phyloP scores from a whole-genome alignment of 2,113 vertebrate genomes.

The Sylvietta virens region DNA sequence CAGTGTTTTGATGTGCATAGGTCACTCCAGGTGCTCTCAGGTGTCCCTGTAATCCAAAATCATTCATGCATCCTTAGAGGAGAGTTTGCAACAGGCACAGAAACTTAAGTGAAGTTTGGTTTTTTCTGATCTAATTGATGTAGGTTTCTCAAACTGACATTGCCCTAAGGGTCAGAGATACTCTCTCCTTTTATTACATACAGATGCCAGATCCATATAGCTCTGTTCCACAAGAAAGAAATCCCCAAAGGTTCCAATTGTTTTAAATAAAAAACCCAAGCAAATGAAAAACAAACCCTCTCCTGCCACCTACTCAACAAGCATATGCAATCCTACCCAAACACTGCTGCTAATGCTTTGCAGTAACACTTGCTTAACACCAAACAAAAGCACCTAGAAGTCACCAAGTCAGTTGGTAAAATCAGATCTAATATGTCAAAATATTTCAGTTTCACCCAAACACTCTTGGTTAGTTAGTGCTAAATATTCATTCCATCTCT shows the following conservation, averaged over 20 bases:
- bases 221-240: background rate
- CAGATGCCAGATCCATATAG: background rate
- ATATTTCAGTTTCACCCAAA: constrained; percentile 43
- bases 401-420: constrained; percentile 10
- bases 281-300: constrained; percentile 15
- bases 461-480: constrained; percentile 14
- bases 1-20: background rate
- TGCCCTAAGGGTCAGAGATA: background rate
- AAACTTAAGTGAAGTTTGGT: background rate
- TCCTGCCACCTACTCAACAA: constrained; percentile 9
- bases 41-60: background rate
- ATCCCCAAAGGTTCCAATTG: background rate
- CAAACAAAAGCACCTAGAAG: background rate
- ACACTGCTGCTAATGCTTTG: background rate
- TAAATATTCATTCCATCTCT: constrained; percentile 5
- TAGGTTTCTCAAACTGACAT: background rate
- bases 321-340: background rate
- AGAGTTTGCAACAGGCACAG: background rate
- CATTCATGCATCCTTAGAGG: background rate
- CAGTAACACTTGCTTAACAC: constrained; percentile 29
- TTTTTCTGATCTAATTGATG: background rate
- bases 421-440: constrained; percentile 30
- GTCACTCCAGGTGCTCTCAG: background rate
- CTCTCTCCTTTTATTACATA: background rate
- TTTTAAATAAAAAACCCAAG: background rate